phyloP scores from a whole-genome alignment of 2,888 invertebrate genomes.

The Buathra laborator region DNA sequence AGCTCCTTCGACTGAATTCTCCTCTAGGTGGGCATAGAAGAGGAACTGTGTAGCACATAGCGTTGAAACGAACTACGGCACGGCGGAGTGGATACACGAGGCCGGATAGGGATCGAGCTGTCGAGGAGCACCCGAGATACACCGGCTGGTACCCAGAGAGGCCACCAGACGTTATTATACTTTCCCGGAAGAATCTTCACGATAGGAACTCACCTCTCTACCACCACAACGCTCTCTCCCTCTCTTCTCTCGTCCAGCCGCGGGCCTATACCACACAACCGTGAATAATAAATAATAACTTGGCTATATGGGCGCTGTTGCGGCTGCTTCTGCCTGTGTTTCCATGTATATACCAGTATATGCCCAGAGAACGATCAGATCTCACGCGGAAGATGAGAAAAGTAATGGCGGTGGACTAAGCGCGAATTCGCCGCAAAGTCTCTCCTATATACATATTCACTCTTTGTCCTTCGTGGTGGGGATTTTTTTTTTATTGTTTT shows the following conservation, averaged over 20 bases:
- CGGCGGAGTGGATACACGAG: constrained; percentile 41
- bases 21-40: constrained; percentile 27
- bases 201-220: constrained; percentile 60
- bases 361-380: constrained; percentile 64
- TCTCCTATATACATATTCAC: constrained; percentile 26
- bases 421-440: constrained; percentile 63
- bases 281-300: constrained; percentile 70
- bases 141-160: constrained; percentile 44
- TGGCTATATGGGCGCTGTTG: constrained; percentile 62
- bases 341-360: constrained; percentile 53
- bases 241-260: constrained; percentile 47
- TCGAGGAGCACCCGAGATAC: constrained; percentile 59
- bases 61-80: constrained; percentile 35
- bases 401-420: constrained; percentile 68
- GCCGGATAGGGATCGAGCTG: constrained; percentile 68
- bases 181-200: constrained; percentile 66
- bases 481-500: constrained; percentile 2
- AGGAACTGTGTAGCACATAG: constrained; percentile 41
- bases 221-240: constrained; percentile 36
- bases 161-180: constrained; percentile 67
- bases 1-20: constrained; percentile 45
- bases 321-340: constrained; percentile 49
- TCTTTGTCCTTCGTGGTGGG: constrained; percentile 41
- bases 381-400: constrained; percentile 68
- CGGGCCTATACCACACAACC: constrained; percentile 60